A percentile compares a stretch with the other conserved stretches of the same genome.
phyloP scores from a whole-genome alignment of 2,888 invertebrate genomes.

The Ceramica pisi region DNA sequence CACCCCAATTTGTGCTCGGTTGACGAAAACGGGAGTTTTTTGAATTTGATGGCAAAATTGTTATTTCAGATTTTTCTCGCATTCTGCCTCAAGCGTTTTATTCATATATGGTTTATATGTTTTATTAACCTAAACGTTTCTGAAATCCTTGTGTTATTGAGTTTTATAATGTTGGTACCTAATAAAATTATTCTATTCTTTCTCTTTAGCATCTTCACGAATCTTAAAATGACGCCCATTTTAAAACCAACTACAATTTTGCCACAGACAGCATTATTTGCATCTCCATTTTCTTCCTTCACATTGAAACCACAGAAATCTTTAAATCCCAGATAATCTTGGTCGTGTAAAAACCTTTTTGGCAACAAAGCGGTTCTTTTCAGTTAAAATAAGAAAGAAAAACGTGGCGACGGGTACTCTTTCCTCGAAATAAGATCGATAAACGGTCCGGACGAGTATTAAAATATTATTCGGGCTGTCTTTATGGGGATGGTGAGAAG shows the following conservation, averaged over 20 bases:
- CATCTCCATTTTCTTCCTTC: slow-evolving; percentile 37
- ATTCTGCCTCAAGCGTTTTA: not conserved
- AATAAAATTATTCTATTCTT: no score
- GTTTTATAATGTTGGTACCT: not conserved
- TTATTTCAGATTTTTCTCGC: slow-evolving; percentile 31
- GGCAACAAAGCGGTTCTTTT: slow-evolving; percentile 52
- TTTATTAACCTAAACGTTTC: not conserved
- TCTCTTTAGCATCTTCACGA: not conserved
- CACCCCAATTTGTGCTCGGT: slow-evolving; percentile 36
- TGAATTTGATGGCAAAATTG: slow-evolving; percentile 24
- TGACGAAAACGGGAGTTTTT: slow-evolving; percentile 22
- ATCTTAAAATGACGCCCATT: not conserved
- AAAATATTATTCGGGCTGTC: slow-evolving; percentile 50
- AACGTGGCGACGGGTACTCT: slow-evolving; percentile 27
- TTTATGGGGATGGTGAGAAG: slow-evolving; percentile 11
- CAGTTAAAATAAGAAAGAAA: slow-evolving; percentile 42
- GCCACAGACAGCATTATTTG: slow-evolving; percentile 37
- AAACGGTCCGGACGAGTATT: slow-evolving; percentile 37
- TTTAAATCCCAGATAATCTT: slow-evolving; percentile 54
- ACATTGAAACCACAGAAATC: slow-evolving; percentile 31
- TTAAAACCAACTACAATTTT: not conserved
- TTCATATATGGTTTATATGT: no score
- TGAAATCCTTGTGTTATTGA: not conserved
- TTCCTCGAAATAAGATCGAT: slow-evolving; percentile 55
- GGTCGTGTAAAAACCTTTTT: slow-evolving; percentile 48